Base-by-base conservation (phyloP, 2,888 invertebrate species). In the Acleris laterana region DNA sequence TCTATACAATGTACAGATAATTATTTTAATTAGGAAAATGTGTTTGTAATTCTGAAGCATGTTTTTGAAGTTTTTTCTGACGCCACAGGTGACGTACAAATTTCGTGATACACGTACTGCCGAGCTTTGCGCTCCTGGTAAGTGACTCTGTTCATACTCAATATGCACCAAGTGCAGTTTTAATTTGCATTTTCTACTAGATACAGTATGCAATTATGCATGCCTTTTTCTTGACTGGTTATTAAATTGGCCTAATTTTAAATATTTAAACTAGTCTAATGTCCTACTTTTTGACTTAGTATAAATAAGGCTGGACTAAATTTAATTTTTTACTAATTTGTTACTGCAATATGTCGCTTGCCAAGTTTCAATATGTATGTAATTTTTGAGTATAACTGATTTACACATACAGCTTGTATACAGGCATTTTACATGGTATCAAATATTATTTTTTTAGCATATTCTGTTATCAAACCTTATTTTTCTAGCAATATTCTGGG, bases 1-100 rank as follows among this genome's bases (percentile, higher is more conserved):
- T 71, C 71, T 80, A 79, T 80, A 78, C 75, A 76, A 72, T 82
- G 81, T 84, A 84, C 83, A 84, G 80, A 75, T 70, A 59, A 62
- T 68, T 71, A 73, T 74, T 76, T 77, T 77, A 78, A 76, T 56
- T 51, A 57, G 61, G 32, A 46, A 57, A 66, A 46, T 57, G 22
- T 51, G 25, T 17, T 44, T 49, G 38, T 20, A 46, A n/a, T 57
- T 48, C 49, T 49, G 50, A 55, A 49, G 25, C 22, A 20, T 17
- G 9, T 52, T 52, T 46, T 22, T 17, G 50, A 51, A 20, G n/a
- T 59, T 46, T 48, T 52, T 19, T 53, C 38, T 49, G 48, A 25
- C 48, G 28, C 52, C 46, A 6, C 46, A 46, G 17, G n/a, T 46
- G 38, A 13, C 38, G 38, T 38, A 38, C 38, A 38, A 38, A 38